Evolutionary conservation across 2,888 invertebrate species (phyloP).

Genomic region (Standfussiana lucernea): DNA sequence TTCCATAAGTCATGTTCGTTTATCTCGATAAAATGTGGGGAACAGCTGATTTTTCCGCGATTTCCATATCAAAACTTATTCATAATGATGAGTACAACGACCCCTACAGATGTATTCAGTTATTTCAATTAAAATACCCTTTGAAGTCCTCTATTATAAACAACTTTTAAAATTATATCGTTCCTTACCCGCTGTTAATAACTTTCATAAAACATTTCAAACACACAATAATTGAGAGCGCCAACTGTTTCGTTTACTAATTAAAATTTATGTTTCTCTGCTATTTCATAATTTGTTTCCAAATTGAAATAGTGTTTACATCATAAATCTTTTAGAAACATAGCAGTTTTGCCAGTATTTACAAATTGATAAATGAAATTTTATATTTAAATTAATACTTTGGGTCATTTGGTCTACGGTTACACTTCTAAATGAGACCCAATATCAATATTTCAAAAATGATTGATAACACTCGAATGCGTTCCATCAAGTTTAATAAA

Average conservation of each 20-base stretch:
- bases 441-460: background rate
- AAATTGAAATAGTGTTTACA: conserved; percentile 38
- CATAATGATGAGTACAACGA: background rate
- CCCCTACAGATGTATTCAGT: background rate
- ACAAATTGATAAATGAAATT: conserved; percentile 37
- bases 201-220: conserved; percentile 20
- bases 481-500: background rate
- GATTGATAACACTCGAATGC: conserved; percentile 8
- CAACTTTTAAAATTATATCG: background rate
- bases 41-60: background rate
- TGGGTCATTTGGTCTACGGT: conserved; percentile 18
- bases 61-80: background rate
- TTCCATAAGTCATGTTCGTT: background rate
- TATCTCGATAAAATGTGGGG: background rate
- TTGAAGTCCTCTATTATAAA: background rate
- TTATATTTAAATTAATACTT: conserved; percentile 26
- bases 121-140: background rate
- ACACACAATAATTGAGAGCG: conserved; percentile 29
- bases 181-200: background rate
- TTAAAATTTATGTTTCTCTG: conserved; percentile 27
- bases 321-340: conserved; percentile 43
- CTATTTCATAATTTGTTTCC: conserved; percentile 44
- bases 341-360: conserved; percentile 24
- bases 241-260: conserved; percentile 47
- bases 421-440: conserved; percentile 14